A percentile compares a stretch with the other conserved stretches of the same genome.
These are phyloP conservation scores for Hydrolagus colliei DNA, from an alignment of 2,797 vertebrate genomes.

Conservation along the genomic window DNA sequence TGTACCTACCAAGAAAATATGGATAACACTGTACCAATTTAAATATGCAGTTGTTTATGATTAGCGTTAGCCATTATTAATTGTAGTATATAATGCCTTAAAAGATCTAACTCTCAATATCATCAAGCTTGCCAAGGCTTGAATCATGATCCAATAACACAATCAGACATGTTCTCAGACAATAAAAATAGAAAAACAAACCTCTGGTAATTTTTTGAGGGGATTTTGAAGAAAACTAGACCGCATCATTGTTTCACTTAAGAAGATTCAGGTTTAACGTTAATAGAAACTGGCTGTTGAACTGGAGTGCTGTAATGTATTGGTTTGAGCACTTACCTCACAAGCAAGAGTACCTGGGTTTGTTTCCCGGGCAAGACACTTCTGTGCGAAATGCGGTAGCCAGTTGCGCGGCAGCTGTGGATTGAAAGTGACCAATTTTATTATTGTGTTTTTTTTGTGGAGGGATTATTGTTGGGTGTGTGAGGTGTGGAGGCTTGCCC, in stretches of 20 bases:
- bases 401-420: too few relatives aligned
- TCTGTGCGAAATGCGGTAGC: too few relatives aligned
- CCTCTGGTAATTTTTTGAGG: not conserved
- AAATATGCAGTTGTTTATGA: too few relatives aligned
- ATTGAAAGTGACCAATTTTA: too few relatives aligned
- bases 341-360: too few relatives aligned
- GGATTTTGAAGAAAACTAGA: not conserved
- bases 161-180: not conserved
- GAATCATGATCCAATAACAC: not conserved
- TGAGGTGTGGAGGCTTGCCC: too few relatives aligned
- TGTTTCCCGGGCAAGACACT: too few relatives aligned
- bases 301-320: too few relatives aligned
- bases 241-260: not conserved
- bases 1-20: not conserved
- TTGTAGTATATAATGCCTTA: too few relatives aligned
- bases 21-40: not conserved
- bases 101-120: not conserved
- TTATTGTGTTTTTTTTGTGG: too few relatives aligned
- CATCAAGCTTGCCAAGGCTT: not conserved
- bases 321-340: too few relatives aligned
- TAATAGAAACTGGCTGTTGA: not conserved
- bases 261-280: not conserved
- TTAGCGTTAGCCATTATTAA: not conserved
- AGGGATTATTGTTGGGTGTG: too few relatives aligned
- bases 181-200: not conserved